Percentiles rank a stretch among this genome's conserved stretches.
Evolutionary conservation across 2,113 vertebrate species (phyloP).

Genomic region (Onychorhynchus coronatus): DNA sequence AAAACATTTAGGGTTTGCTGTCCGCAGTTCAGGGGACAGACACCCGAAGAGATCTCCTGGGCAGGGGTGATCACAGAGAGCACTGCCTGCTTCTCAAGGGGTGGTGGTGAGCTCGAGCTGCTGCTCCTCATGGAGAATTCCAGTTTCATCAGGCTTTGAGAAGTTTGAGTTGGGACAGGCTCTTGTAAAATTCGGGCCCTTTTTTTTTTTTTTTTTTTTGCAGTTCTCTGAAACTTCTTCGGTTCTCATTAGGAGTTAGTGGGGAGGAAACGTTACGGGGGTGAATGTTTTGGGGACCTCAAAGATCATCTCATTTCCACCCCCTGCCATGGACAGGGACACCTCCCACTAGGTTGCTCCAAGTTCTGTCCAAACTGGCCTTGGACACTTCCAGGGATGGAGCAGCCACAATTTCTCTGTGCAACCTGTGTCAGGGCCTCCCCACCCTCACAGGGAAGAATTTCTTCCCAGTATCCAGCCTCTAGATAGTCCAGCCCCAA

Average conservation of each 20-base stretch:
- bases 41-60: neutral
- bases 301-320: neutral
- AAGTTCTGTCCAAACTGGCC: neutral
- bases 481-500: neutral
- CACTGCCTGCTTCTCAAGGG: neutral
- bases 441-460: neutral
- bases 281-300: neutral
- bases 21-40: neutral
- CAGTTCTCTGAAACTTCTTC: neutral
- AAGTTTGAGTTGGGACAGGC: neutral
- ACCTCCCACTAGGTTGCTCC: fast-evolving
- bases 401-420: neutral
- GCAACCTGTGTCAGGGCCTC: neutral
- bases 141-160: neutral
- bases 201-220: neutral
- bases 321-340: neutral
- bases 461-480: neutral
- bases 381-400: neutral
- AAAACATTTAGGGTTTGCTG: neutral
- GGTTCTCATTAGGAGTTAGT: neutral
- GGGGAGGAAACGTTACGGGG: neutral
- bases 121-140: neutral
- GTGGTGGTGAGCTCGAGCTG: neutral
- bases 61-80: fast-evolving
- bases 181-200: neutral